Evolutionary conservation across 2,797 vertebrate genomes (phyloP).

Genomic region (Peromyscus nudipes): DNA sequence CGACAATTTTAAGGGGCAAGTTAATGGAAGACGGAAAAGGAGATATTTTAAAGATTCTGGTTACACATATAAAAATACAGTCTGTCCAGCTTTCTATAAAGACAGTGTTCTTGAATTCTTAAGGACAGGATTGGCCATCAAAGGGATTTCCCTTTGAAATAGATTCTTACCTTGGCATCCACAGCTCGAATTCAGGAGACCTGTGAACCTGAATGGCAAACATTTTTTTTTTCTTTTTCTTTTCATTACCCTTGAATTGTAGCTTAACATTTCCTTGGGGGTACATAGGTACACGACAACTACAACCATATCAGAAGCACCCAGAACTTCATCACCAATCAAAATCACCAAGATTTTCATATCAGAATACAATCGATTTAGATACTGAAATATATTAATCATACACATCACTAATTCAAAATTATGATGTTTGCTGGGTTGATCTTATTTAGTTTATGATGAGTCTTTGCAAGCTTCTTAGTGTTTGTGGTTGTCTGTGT

Average conservation of each 20-base stretch:
- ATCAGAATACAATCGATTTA: neutral
- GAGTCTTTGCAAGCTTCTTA: neutral
- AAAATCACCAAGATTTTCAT: conserved; percentile 46
- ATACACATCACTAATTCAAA: conserved; percentile 46
- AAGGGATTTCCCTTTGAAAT: conserved; percentile 72
- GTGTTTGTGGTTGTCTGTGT: neutral
- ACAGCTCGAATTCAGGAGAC: conserved; percentile 5
- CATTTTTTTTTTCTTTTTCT: conserved; percentile 62
- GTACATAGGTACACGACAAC: neutral
- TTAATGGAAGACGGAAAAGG: conserved; percentile 37
- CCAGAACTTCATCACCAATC: conserved; percentile 32
- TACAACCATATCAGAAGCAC: neutral
- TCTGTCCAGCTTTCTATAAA: conserved; percentile 76
- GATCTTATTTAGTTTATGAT: conserved; percentile 63
- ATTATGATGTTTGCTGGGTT: conserved; percentile 57
- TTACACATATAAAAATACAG: conserved; percentile 77
- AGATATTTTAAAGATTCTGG: conserved; percentile 77
- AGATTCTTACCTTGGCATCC: conserved; percentile 58
- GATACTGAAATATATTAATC: conserved; percentile 43
- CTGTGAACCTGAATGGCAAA: conserved; percentile 35
- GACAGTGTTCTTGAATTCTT: conserved; percentile 76
- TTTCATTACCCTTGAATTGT: conserved; percentile 26
- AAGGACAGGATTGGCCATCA: conserved; percentile 77
- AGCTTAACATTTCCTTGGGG: conserved; percentile 10
- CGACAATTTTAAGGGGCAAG: neutral